Conservation (phyloP, 2,113 vertebrate species). For the Myanophis thanlyinensis region DNA sequence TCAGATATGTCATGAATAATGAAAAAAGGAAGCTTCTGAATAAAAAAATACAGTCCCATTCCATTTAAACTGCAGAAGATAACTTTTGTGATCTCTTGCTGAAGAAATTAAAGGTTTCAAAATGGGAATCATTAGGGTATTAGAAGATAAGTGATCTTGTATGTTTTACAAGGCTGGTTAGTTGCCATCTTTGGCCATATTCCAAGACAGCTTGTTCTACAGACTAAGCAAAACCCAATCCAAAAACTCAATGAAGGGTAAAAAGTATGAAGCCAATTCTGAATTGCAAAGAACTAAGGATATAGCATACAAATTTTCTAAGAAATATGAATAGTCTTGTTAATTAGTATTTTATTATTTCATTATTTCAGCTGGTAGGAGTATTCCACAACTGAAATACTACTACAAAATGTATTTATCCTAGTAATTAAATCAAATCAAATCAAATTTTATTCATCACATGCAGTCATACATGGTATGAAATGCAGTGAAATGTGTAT, state of each 20-base stretch:
- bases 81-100: neutral
- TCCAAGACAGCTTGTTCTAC: neutral
- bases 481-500: too few relatives aligned
- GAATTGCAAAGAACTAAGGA: slow-evolving; percentile 5
- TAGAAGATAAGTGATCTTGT: neutral
- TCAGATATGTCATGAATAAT: neutral
- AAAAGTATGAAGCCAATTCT: neutral
- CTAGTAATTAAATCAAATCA: too few relatives aligned
- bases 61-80: neutral
- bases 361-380: neutral
- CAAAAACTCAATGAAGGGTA: neutral
- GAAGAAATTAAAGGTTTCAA: slow-evolving; percentile 18
- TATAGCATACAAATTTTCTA: neutral
- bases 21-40: neutral
- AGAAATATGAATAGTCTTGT: neutral
- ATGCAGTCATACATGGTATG: too few relatives aligned
- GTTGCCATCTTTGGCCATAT: neutral
- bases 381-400: neutral
- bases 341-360: neutral
- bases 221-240: neutral
- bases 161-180: neutral
- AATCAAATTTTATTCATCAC: too few relatives aligned
- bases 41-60: neutral
- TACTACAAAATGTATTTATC: neutral
- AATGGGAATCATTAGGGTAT: rapidly evolving